Base-by-base conservation (phyloP, 2,888 invertebrate genomes). In the Epirrhoe tristata region DNA sequence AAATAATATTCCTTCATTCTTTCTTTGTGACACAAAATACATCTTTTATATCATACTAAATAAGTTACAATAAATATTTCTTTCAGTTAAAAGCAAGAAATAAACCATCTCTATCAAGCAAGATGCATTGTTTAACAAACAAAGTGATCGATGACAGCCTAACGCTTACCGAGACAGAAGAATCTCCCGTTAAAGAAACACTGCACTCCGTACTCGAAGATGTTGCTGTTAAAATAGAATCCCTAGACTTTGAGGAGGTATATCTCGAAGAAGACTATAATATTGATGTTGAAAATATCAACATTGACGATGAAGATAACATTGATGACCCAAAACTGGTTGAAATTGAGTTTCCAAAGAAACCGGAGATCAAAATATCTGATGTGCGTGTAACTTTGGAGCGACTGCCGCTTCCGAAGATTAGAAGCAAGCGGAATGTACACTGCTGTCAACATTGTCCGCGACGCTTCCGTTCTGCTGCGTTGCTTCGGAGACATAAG, bases 211-310 rank as follows among this genome's bases (percentile, higher is more conserved):
- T 12, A 12, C 4, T 12, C 34, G 14, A 48, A 46, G 58, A 48
- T 58, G 48, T 58, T 5, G 58, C 31, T 6, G 32, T 58, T 10
- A 58, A 58, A 50, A 58, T 58, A 6, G 58, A 58, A 50, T 32
- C 58, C 0, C 5, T 58, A 2, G 58, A 58, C 1, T 50, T 50
- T 16, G 31, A 58, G 0, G 58, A 58, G 14, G 16, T 16, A 6
- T 32, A 58, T 6, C 32, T 48, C 0, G 48, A 10, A 7, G 48
- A 14, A 14, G 46, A 57, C 6, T 24, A n/a, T 12, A 10, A 43
- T 43, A 10, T 39, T 8, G 36, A 39, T 8, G 36, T 39, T 39
- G 36, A 39, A 39, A 39, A 39, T 10, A 2, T 10, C 36, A 8
- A 12, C 10, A 10, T 43, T 12, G 12, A 43, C 5, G 39, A 10